Percentiles rank a stretch among this genome's conserved stretches.
phyloP scores from a whole-genome alignment of 1,140 invertebrate species.

The Procambarus clarkii region DNA sequence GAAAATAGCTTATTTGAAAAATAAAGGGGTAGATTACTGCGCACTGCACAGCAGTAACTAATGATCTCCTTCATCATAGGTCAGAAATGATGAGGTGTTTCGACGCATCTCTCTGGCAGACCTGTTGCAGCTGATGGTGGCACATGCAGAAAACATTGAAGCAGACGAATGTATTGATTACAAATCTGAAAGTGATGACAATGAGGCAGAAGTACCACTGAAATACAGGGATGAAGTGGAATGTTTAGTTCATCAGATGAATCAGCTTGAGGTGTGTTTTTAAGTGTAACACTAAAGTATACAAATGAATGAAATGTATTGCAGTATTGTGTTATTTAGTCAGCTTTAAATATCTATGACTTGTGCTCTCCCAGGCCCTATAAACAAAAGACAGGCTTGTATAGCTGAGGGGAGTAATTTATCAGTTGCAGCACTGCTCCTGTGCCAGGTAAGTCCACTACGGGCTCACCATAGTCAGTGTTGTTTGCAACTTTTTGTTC shows the following conservation, averaged over 20 bases:
- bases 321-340: too few species aligned
- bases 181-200: neutral
- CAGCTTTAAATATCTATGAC: too few species aligned
- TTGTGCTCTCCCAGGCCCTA: too few species aligned
- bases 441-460: too few species aligned
- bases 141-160: slow-evolving; percentile 54
- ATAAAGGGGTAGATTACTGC: neutral
- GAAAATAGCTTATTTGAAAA: too few species aligned
- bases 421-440: too few species aligned
- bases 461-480: too few species aligned
- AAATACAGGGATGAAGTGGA: slow-evolving; percentile 48
- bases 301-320: slow-evolving; percentile 63
- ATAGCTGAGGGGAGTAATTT: too few species aligned
- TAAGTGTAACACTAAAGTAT: slow-evolving; percentile 75
- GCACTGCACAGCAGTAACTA: neutral
- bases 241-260: slow-evolving; percentile 35
- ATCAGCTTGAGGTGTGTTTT: slow-evolving; percentile 33
- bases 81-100: slow-evolving; percentile 77
- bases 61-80: slow-evolving; percentile 37
- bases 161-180: neutral
- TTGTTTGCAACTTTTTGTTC: too few species aligned
- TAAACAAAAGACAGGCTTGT: too few species aligned
- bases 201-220: slow-evolving; percentile 7
- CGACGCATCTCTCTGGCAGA: slow-evolving; percentile 78
- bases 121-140: slow-evolving; percentile 76